phyloP scores from a whole-genome alignment of 2,888 invertebrate species.

The Cantharis flavilabris region DNA sequence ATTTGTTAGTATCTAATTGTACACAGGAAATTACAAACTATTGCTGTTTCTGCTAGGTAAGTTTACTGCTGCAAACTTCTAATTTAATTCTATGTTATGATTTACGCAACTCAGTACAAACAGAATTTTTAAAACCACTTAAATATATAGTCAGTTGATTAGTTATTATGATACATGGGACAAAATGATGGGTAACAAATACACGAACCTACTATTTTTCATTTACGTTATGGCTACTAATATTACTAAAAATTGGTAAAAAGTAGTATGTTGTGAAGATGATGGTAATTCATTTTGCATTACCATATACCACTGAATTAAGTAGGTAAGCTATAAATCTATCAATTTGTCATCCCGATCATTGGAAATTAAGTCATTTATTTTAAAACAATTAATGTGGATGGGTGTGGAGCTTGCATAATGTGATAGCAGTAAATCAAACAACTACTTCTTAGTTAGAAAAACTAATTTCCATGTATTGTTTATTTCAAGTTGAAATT shows the following conservation, averaged over 20 bases:
- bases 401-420: neutral
- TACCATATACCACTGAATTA: neutral
- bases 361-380: constrained; percentile 28
- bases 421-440: neutral
- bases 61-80: constrained; percentile 18
- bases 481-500: neutral
- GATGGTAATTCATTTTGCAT: neutral
- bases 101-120: constrained; percentile 19
- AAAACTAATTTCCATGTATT: neutral
- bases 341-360: constrained; percentile 16
- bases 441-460: neutral
- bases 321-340: constrained; percentile 20
- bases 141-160: constrained; percentile 32
- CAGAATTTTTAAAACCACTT: neutral
- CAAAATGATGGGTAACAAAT: constrained; percentile 35
- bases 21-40: neutral
- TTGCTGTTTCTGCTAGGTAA: neutral
- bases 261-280: neutral
- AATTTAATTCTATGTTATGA: constrained; percentile 26
- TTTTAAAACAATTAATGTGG: constrained; percentile 8
- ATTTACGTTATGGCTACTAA: constrained; percentile 13
- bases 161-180: constrained; percentile 34
- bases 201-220: constrained; percentile 35
- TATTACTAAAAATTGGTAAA: neutral
- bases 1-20: neutral